Base-by-base conservation (phyloP, 2,888 invertebrate genomes). In the Myathropa florea region DNA sequence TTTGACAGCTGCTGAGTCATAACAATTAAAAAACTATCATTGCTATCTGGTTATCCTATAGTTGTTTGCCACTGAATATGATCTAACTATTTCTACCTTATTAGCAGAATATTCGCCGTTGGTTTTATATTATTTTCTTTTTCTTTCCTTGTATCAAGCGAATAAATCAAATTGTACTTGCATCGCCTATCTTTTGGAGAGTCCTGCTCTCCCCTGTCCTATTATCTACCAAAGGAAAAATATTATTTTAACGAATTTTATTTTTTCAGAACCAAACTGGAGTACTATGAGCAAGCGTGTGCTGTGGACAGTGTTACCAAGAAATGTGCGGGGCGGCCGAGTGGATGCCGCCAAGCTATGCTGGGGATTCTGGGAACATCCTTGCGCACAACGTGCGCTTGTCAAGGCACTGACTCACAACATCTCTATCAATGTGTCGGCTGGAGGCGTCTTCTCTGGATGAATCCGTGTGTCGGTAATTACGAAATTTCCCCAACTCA, bases 401-500 rank as follows among this genome's bases (percentile, higher is more conserved):
- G 98, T 92, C 95, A 97, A 88, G 97, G 97, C 39, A 96, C 96
- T 1, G 97, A 97, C 93, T 95, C 96, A 91, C 95, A 96, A 53
- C 96, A 97, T 91, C 94, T 97, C 39, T 97, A 97, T 92, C 96
- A 97, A 90, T 98, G 98, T 90, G 94, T 97, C 0, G 97, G 97
- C 71, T 98, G 98, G 97, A 97, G 97, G 90, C 93, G 97, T 81
- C 94, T 97, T 55, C 94, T 98, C 53, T 98, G 98, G 97, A 95
- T 97, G 83, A 98, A 98, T 92, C 97, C 97, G 71, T 98, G 98
- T 92, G 97, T 98, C 89, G 97, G 98, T 98, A 93, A 95, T 96
- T 94, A 84, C 10, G 3, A 33, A 33, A 46, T 9, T 26, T 24
- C 1, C 0, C 23, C 24, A 24, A 12, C 4, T 24, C 12, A 14